A percentile compares a stretch with the other conserved stretches of the same genome.
phyloP scores from a whole-genome alignment of 2,888 invertebrate species.

The Beris chalybata region DNA sequence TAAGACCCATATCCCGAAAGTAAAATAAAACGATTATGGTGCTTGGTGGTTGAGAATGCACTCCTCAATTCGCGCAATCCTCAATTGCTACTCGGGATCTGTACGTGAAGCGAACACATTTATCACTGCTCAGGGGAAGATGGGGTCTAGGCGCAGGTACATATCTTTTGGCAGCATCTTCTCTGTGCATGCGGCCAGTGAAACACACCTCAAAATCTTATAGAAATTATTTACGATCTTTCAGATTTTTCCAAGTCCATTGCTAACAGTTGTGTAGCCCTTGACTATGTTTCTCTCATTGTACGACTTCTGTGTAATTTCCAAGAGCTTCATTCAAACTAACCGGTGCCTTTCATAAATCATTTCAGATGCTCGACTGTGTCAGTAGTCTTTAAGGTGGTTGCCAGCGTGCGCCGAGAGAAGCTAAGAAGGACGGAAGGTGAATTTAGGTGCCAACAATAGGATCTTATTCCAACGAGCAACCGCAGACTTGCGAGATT shows the following conservation, averaged over 20 bases:
- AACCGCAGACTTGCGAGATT: neutral
- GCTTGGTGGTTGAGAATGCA: too few species aligned
- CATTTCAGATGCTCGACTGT: slow-evolving; percentile 20
- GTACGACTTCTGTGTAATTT: slow-evolving; percentile 14
- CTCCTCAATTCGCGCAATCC: neutral
- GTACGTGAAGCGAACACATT: slow-evolving; percentile 32
- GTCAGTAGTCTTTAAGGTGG: slow-evolving; percentile 19
- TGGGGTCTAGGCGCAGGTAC: slow-evolving; percentile 17
- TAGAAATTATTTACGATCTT: slow-evolving; percentile 34
- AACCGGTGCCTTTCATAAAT: slow-evolving; percentile 12
- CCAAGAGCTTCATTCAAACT: neutral
- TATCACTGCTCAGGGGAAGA: slow-evolving; percentile 31
- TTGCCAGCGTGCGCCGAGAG: slow-evolving; percentile 15
- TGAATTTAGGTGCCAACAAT: slow-evolving; percentile 12
- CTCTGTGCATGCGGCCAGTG: neutral
- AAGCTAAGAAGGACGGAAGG: slow-evolving; percentile 5
- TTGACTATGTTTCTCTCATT: neutral
- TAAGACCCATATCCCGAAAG: too few species aligned
- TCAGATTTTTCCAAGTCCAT: slow-evolving; percentile 20
- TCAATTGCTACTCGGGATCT: neutral
- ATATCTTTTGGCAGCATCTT: slow-evolving; percentile 16
- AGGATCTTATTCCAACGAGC: neutral
- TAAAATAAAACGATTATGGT: too few species aligned
- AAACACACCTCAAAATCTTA: slow-evolving; percentile 30
- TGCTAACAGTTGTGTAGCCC: neutral